phyloP scores from a whole-genome alignment of 2,113 vertebrate species.

The Crotalus tigris region DNA sequence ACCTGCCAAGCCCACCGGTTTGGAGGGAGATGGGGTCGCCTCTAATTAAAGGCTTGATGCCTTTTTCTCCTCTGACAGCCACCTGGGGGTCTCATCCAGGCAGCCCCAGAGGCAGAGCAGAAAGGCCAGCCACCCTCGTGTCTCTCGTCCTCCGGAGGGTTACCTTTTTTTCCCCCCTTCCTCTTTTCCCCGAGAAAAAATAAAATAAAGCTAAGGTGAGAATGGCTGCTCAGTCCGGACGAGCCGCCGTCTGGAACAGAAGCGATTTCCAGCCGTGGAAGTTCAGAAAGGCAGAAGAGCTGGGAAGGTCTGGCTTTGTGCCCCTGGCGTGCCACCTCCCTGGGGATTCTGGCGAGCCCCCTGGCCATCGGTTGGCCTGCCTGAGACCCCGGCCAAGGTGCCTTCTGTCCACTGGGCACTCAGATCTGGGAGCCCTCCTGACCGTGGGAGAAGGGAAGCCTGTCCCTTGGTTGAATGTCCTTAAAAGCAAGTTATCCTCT shows the following conservation, averaged over 20 bases:
- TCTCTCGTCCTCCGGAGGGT: neutral
- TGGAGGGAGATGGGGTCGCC: neutral
- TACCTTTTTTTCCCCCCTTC: neutral
- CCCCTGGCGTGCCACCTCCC: neutral
- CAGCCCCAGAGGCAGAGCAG: conserved; percentile 35
- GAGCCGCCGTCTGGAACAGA: neutral
- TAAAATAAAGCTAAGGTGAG: accelerated
- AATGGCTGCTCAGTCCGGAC: neutral
- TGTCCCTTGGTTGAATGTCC: neutral
- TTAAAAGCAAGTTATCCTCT: neutral
- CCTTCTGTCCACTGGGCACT: neutral
- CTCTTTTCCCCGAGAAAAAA: neutral
- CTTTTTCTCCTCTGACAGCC: conserved; percentile 7
- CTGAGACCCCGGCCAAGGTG: neutral
- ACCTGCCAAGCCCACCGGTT: neutral
- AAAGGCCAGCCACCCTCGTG: neutral
- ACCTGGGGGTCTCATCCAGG: conserved; percentile 28
- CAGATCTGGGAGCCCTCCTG: neutral
- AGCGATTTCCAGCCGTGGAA: neutral
- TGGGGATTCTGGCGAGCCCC: neutral
- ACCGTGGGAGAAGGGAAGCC: neutral
- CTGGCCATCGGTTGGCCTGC: neutral
- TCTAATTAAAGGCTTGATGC: conserved; percentile 7
- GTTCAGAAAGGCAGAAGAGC: neutral
- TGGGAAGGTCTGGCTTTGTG: neutral